Evolutionary conservation across 2,113 vertebrate species (phyloP).

Genomic region (Acanthochromis polyacanthus): DNA sequence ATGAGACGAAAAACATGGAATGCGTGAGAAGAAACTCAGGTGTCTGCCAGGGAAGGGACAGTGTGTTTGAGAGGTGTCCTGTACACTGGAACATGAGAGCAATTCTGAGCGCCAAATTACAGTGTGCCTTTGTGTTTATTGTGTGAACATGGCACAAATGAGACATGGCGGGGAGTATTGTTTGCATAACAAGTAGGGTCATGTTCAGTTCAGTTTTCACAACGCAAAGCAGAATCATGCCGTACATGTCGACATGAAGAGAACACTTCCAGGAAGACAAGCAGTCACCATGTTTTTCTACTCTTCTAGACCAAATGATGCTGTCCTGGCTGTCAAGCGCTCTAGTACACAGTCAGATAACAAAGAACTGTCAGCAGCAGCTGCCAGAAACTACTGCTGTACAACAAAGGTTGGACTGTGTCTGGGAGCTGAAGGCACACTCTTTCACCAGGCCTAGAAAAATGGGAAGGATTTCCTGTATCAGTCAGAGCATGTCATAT

Average conservation of each 20-base stretch:
- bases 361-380: constrained; percentile 54
- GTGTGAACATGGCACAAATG: constrained; percentile 61
- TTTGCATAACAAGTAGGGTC: constrained; percentile 72
- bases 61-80: constrained; percentile 46
- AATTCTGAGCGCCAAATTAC: constrained; percentile 42
- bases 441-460: constrained; percentile 21
- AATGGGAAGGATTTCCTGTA: not conserved
- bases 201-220: constrained; percentile 67
- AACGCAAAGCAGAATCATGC: constrained; percentile 49
- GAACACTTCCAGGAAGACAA: constrained; percentile 56
- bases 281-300: constrained; percentile 52
- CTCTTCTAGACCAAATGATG: constrained; percentile 47
- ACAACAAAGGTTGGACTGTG: constrained; percentile 42
- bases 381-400: constrained; percentile 50
- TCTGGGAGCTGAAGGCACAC: constrained; percentile 12
- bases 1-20: constrained; percentile 11
- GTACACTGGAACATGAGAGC: constrained; percentile 57
- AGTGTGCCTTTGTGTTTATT: constrained; percentile 62
- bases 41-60: constrained; percentile 38
- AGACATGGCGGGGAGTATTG: constrained; percentile 60
- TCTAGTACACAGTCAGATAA: constrained; percentile 55
- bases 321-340: constrained; percentile 58
- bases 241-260: constrained; percentile 43
- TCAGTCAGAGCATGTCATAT: not conserved
- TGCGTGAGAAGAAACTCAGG: constrained; percentile 28